Evolutionary conservation across 1,140 invertebrate species (phyloP), one percentile per base, ranked within the genome.

Genomic region (Bombus polaris): DNA sequence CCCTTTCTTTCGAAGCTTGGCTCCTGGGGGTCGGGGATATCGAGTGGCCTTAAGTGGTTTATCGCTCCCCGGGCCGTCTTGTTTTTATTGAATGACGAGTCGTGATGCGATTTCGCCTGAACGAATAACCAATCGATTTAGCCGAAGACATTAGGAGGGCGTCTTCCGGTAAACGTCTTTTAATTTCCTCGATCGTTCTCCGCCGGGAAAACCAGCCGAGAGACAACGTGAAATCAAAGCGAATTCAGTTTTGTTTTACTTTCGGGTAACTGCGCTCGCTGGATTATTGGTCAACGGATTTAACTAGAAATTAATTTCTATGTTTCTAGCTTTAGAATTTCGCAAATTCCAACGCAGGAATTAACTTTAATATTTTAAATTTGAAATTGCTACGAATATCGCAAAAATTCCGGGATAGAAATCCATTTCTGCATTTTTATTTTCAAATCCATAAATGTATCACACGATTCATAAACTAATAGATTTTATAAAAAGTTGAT

Each of bases 81-180:
- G 90, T 94, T 94, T 94, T 94, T 94, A 94, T 95, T 92, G 92
- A 94, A 94, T 95, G 93, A 92, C 91, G 93, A 93, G 86, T 89
- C 86, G 90, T 94, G 93, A 94, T 92, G 87, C 90, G 91, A 94
- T 94, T 95, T 94, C 87, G 89, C 89, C 89, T 90, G 90, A 94
- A 87, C 93, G 92, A 94, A 92, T 94, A 94, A 94, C 89, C 92
- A 93, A 94, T 94, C 93, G 93, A 94, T 94, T 93, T 92, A 91
- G 79, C 53, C 83, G 47, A 89, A 88, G 89, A 92, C 88, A 93
- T 91, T 91, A 93, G 87, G 85, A 91, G 88, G 90, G 83, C 81
- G 81, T 66, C 83, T 92, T 91, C 83, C 88, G 89, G 82, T 88
- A 84, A 90, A 89, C 87, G 88, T 85, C 91, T 90, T 89, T 92